Evolutionary conservation across 2,797 vertebrate species (phyloP).

Genomic region (Chanos chanos): DNA sequence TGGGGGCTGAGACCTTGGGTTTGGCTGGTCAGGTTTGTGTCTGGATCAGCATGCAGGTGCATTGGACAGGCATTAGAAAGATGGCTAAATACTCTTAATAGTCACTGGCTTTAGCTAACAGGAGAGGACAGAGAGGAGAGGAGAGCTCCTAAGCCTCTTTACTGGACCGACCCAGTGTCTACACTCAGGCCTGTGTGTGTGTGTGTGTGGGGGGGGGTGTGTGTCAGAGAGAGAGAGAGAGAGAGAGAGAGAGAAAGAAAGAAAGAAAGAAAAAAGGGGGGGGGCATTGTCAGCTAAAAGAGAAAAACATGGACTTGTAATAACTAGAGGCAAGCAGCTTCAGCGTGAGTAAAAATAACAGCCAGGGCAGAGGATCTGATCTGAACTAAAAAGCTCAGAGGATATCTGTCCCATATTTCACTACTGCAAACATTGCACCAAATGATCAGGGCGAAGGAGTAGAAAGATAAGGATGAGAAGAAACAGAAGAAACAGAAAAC

Average conservation of each 20-base stretch:
- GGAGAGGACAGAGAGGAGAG: conserved; percentile 1
- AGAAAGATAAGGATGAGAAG: too few species aligned
- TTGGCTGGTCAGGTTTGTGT: too few species aligned
- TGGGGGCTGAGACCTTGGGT: too few species aligned
- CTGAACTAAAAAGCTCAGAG: conserved; percentile 22
- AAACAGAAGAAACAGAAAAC: not conserved
- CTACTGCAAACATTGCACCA: not conserved
- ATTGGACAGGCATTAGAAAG: not conserved
- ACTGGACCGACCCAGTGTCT: not conserved
- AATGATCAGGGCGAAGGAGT: too few species aligned
- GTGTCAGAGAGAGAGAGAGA: not conserved
- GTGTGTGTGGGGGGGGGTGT: conserved; percentile 27
- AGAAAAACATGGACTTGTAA: not conserved
- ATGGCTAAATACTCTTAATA: not conserved
- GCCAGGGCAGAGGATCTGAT: not conserved
- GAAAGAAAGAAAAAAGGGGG: conserved; percentile 18
- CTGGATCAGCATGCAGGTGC: not conserved
- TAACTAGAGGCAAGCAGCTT: not conserved
- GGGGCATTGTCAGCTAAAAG: too few species aligned
- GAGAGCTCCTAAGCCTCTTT: conserved; percentile 16
- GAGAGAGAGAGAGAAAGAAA: not conserved
- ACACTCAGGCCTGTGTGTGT: not conserved
- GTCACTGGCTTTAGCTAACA: conserved; percentile 16
- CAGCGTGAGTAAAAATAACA: not conserved
- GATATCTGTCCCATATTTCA: conserved; percentile 35